Base-by-base conservation (phyloP, 2,113 vertebrate species). In the Gobiocypris rarus region DNA sequence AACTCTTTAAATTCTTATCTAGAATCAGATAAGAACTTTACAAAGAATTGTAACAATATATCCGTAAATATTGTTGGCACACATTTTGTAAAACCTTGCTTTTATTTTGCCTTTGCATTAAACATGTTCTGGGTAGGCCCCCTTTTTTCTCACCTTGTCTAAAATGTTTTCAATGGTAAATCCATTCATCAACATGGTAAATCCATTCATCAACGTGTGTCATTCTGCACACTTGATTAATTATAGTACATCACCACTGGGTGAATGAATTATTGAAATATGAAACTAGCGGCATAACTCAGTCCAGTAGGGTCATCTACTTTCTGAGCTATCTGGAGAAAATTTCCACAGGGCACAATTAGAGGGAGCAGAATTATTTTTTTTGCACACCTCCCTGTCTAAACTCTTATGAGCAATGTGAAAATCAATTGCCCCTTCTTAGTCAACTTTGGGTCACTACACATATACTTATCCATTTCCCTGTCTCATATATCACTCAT, bases 281-380 rank as follows among this genome's bases (percentile, higher is more conserved):
- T 91, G 91, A 90, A 85, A 90, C 88, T 87, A 86, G 85, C 71
- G 56, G 89, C 83, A 84, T 89, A 80, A 89, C 88, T 87, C 89
- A 87, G 89, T 88, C 87, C 88, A 91, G 88, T 86, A 88, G 90
- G 54, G 56, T 71, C 56, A 67, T 92, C 85, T 75, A 85, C 87
- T 28, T 83, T 22, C 52, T 54, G 81, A 89, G 87, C 88, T 91
- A 88, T 91, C 83, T 92, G 86, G 86, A 83, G 41, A 89, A 90
- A 90, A 93, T 91, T 88, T 93, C 89, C 88, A 92, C 91, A 89
- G 89, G 91, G 90, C 91, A 93, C 91, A 90, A 92, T 92, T 93
- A 93, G 61, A 88, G 85, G 78, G 84, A 83, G 83, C 83, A 58
- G 84, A 91, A 82, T 22, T 22, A 34, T 34, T 90, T 91, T 88